Evolutionary conservation across 2,797 vertebrate species (phyloP), one percentile per base, ranked within the genome.

Genomic region (Danio choprae): DNA sequence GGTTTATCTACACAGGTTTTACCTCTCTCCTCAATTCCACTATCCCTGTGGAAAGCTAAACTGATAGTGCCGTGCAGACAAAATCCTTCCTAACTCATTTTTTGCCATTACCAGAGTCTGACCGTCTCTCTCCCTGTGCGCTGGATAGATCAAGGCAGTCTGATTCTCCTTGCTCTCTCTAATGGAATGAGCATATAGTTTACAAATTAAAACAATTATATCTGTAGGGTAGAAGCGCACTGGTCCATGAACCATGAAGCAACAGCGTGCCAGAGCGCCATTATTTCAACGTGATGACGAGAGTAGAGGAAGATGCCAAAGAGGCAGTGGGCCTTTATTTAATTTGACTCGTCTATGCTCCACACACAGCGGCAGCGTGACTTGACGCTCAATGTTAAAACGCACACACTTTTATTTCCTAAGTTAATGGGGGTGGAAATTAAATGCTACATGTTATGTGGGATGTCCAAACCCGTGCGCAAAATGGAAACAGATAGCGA

Each of bases 181-280:
- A 92, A 93, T 87, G 89, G 89, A 90, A 87, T 77, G 85, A 89
- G 84, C 41, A 72, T 86, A 87, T 84, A 86, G 88, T 90, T 89
- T 89, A 89, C 88, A 89, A 91, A 91, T 92, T 90, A 92, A 91
- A 91, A 89, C 88, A 90, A 92, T 93, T 91, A 90, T 87, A 80
- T 91, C 90, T 89, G 86, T 64, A 44, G 88, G 90, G 86, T 85
- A 87, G 82, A 68, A 64, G 84, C 13, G 73, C 85, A 82, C 67
- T 86, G 88, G 84, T 88, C 89, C 86, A 8, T 88, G 83, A 90
- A 88, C 78, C 43, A 73, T 59, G 29, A 74, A 83, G 43, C 75
- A 69, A 74, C 44, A 68, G 46, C 6, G 29, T 40, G 46, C 58
- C 53, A 56, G 22, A 59, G 16, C 5, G 0, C 10, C 64, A 50